Conservation (phyloP, 2,113 vertebrate genomes). For the Callocephalon fimbriatum region DNA sequence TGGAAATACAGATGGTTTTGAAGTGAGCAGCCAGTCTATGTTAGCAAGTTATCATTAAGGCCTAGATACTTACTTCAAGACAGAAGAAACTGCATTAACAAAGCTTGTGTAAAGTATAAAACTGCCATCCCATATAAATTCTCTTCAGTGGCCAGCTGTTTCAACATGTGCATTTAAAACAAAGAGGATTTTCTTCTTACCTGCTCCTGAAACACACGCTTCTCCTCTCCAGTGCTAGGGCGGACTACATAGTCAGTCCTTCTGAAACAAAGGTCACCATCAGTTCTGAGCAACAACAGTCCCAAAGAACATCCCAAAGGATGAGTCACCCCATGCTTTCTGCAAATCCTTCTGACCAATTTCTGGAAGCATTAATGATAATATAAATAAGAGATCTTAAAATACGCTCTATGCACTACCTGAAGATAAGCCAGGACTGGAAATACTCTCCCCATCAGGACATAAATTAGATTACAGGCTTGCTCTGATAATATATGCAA, state of each 20-base stretch:
- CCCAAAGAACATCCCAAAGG: not conserved
- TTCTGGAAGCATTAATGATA: not conserved
- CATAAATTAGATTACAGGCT: not conserved
- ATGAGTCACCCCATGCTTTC: not conserved
- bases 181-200: conserved; percentile 67
- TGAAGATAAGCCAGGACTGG: not conserved
- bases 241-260: conserved; percentile 97
- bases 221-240: conserved; percentile 96
- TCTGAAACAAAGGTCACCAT: conserved; percentile 75
- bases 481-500: not conserved
- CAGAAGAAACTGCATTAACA: not conserved
- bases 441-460: not conserved
- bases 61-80: not conserved
- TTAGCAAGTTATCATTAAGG: not conserved
- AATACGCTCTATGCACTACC: not conserved
- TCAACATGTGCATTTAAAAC: not conserved
- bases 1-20: not conserved
- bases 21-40: not conserved
- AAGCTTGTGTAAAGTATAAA: not conserved
- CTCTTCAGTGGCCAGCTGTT: not conserved
- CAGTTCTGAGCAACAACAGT: not conserved
- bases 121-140: not conserved
- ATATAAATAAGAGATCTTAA: not conserved
- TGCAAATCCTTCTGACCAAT: not conserved
- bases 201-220: conserved; percentile 96